Evolutionary conservation across 1,140 invertebrate species (phyloP).

Genomic region (Nasonia longicornis): DNA sequence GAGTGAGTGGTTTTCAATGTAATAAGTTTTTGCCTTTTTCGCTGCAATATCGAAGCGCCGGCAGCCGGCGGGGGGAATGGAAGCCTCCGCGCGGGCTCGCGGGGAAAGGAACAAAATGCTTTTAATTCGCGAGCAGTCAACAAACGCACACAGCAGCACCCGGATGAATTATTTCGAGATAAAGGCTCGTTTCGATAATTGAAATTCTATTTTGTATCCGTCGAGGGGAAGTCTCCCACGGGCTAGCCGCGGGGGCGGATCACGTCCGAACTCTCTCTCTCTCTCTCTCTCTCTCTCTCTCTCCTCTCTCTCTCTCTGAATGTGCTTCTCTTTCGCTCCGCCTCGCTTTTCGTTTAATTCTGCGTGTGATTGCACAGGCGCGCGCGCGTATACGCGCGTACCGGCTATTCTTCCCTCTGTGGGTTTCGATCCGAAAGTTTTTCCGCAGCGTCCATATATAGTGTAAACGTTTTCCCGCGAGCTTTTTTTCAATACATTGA

Average conservation of each 20-base stretch:
- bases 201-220: conserved; percentile 32
- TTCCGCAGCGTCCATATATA: background rate
- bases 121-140: conserved; percentile 10
- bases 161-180: conserved; percentile 27
- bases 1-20: conserved; percentile 18
- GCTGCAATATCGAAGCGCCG: background rate
- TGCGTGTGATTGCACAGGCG: background rate
- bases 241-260: background rate
- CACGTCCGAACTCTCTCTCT: background rate
- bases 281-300: background rate
- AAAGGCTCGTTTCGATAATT: conserved; percentile 32
- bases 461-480: background rate
- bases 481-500: background rate
- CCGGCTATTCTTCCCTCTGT: background rate
- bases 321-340: conserved; percentile 8
- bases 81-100: background rate
- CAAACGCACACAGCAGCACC: background rate
- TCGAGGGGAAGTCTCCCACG: conserved; percentile 3
- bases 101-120: background rate
- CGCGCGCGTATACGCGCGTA: background rate
- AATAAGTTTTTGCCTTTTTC: background rate
- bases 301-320: background rate
- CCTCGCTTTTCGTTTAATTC: conserved; percentile 4
- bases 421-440: background rate
- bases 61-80: background rate